Evolutionary conservation across 2,113 vertebrate genomes (phyloP).

Genomic region (Chaetorhynchus papuensis): DNA sequence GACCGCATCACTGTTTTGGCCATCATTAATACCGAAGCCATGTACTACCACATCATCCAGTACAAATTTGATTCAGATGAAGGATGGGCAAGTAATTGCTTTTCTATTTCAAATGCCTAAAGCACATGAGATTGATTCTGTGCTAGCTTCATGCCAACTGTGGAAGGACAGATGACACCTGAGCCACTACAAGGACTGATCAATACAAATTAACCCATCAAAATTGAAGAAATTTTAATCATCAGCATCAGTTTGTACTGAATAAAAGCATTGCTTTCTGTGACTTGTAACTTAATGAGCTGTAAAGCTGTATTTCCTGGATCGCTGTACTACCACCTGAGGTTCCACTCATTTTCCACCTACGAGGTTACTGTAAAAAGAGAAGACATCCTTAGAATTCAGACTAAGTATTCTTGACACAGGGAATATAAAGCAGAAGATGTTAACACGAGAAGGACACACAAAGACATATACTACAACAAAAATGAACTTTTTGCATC

Average conservation of each 20-base stretch:
- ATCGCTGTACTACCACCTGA: neutral
- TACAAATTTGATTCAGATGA: neutral
- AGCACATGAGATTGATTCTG: neutral
- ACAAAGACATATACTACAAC: neutral
- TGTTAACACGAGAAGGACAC: neutral
- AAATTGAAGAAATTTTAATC: neutral
- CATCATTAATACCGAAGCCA: neutral
- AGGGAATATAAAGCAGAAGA: neutral
- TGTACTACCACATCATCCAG: neutral
- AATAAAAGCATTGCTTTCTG: neutral
- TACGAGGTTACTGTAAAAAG: neutral
- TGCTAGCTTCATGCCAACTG: neutral
- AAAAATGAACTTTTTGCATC: neutral
- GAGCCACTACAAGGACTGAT: neutral
- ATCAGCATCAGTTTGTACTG: neutral
- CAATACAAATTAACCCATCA: neutral
- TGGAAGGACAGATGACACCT: neutral
- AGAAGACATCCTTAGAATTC: neutral
- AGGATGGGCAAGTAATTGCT: neutral
- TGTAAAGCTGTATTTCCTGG: neutral
- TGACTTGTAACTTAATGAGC: neutral
- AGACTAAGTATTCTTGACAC: neutral
- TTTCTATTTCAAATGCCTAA: neutral
- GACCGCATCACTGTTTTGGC: neutral
- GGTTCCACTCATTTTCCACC: neutral